Percentiles rank a stretch among this genome's conserved stretches.
Conservation (phyloP, 2,888 invertebrate species). For the Peribatodes rhomboidaria region DNA sequence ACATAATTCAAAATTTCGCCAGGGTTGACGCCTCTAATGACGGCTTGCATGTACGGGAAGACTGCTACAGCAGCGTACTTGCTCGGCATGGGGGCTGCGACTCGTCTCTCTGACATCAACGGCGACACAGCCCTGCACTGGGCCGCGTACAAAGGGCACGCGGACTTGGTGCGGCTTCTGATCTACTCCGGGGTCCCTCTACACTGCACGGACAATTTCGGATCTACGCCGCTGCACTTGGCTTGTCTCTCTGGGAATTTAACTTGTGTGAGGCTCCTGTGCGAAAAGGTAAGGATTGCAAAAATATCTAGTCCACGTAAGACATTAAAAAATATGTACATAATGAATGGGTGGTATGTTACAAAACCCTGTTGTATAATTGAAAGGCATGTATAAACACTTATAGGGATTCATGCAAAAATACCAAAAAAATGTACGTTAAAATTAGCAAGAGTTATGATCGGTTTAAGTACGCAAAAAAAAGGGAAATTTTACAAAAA, state of each 20-base stretch:
- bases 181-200: constrained; percentile 97
- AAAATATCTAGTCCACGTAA: neutral
- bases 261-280: constrained; percentile 94
- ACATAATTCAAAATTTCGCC: constrained; percentile 19
- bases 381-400: no score
- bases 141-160: constrained; percentile 97
- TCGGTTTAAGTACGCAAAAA: no score
- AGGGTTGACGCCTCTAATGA: constrained; percentile 95
- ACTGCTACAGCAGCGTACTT: constrained; percentile 96
- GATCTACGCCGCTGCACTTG: constrained; percentile 96
- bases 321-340: no score
- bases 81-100: constrained; percentile 95
- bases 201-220: constrained; percentile 96
- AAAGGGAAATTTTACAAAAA: no score
- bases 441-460: no score
- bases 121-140: constrained; percentile 97
- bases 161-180: constrained; percentile 94
- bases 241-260: constrained; percentile 96
- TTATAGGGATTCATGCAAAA: no score
- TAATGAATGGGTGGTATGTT: no score
- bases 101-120: constrained; percentile 95
- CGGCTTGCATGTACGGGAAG: constrained; percentile 97
- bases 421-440: no score
- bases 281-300: constrained; percentile 90
- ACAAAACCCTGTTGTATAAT: no score